Conservation (phyloP, 1,140 invertebrate species). For the Zaprionus camerounensis region DNA sequence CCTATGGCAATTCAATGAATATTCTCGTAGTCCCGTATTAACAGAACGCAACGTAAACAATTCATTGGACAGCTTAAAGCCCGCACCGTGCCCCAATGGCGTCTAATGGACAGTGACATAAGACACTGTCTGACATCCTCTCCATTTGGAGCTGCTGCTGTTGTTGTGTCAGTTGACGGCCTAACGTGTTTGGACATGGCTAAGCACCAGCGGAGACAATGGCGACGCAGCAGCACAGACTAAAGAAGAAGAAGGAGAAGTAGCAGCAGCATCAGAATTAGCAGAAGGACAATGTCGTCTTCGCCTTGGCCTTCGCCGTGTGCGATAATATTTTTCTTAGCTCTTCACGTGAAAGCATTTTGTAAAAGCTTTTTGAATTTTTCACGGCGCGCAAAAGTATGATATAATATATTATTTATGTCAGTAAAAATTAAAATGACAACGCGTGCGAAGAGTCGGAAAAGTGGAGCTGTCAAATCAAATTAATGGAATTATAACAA, state of each 20-base stretch:
- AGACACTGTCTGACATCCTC: slow-evolving; percentile 64
- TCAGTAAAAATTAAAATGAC: slow-evolving; percentile 29
- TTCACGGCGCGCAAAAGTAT: slow-evolving; percentile 47
- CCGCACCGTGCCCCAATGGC: slow-evolving; percentile 33
- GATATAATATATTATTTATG: slow-evolving; percentile 47
- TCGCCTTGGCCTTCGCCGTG: slow-evolving; percentile 7
- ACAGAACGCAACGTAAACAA: slow-evolving; percentile 38
- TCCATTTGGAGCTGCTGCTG: slow-evolving; percentile 31
- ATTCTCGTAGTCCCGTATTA: slow-evolving; percentile 32
- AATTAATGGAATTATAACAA: background rate
- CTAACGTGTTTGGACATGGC: slow-evolving; percentile 78
- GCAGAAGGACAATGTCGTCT: slow-evolving; percentile 24
- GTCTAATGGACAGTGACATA: slow-evolving; percentile 77
- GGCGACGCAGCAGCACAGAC: slow-evolving; percentile 8
- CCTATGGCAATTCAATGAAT: slow-evolving; percentile 40
- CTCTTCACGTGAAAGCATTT: slow-evolving; percentile 31
- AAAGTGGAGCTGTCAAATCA: slow-evolving; percentile 16
- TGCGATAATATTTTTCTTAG: slow-evolving; percentile 48
- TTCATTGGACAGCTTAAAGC: slow-evolving; percentile 55
- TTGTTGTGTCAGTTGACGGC: slow-evolving; percentile 53
- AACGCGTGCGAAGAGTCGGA: slow-evolving; percentile 10
- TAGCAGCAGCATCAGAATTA: slow-evolving; percentile 1
- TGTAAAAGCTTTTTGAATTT: slow-evolving; percentile 58
- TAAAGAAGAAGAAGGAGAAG: background rate
- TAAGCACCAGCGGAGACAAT: slow-evolving; percentile 67